Conservation (phyloP, 2,113 vertebrate species). For the rat (Rattus norvegicus) region GRCr8 NC_086026.1:71083501-71084000, state of each 20-base stretch:
- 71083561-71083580: not conserved
- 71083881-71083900: not conserved
- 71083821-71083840: not conserved
- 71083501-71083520: not conserved
- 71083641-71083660: not conserved
- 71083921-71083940: constrained; percentile 60
- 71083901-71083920: constrained; percentile 58
- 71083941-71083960: constrained; percentile 68
- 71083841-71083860: not conserved
- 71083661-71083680: fast-evolving
- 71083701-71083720: not conserved
- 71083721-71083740: not conserved
- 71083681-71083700: fast-evolving
- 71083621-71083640: fast-evolving
- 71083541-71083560: constrained; percentile 48
- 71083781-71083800: not conserved
- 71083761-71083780: fast-evolving
- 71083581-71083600: not conserved
- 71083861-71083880: not conserved
- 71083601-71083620: not conserved
- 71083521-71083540: constrained; percentile 28
- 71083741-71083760: not conserved
- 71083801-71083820: not conserved
- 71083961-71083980: constrained; percentile 74
- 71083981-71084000: constrained; percentile 80